Evolutionary conservation across 2,113 vertebrate genomes (phyloP).

Genomic region (Pleuronectes platessa): DNA sequence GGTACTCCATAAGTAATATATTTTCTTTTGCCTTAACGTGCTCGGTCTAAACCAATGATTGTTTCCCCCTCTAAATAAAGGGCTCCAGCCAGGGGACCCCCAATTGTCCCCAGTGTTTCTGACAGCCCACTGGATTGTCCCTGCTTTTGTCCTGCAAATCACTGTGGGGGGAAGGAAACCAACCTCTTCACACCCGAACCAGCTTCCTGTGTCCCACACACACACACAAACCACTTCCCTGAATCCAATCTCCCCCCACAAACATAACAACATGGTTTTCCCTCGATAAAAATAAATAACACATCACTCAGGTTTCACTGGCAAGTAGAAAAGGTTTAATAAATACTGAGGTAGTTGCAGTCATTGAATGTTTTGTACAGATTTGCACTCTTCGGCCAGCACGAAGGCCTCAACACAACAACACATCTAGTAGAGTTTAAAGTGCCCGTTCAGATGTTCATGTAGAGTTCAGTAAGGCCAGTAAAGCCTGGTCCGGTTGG

Average conservation of each 20-base stretch:
- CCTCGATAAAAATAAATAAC: not conserved
- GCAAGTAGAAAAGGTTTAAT: slow-evolving; percentile 66
- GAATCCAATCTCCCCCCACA: not conserved
- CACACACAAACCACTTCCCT: slow-evolving; percentile 6
- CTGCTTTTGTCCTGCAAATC: slow-evolving; percentile 66
- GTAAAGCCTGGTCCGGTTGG: not conserved
- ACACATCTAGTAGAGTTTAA: not conserved
- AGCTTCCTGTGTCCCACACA: slow-evolving; percentile 53
- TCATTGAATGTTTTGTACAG: slow-evolving; percentile 40
- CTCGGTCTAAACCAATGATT: too few species aligned
- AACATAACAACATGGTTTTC: not conserved
- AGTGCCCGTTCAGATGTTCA: not conserved
- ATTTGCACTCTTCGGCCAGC: slow-evolving; percentile 3
- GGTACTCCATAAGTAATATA: not conserved
- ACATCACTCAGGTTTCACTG: slow-evolving; percentile 9
- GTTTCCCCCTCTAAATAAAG: too few species aligned
- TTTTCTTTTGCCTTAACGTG: not conserved
- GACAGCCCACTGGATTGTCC: slow-evolving; percentile 13
- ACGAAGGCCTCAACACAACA: slow-evolving; percentile 2
- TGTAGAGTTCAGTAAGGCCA: not conserved
- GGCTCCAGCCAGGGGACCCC: not conserved
- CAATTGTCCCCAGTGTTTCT: not conserved
- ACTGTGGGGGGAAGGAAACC: slow-evolving; percentile 47
- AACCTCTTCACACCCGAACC: slow-evolving; percentile 41
- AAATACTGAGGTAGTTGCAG: slow-evolving; percentile 77